A percentile compares a stretch with the other conserved stretches of the same genome.
These are phyloP conservation scores for Drosophila ananassae DNA, from an alignment of 1,140 invertebrate species.

Conservation along the genomic window DNA sequence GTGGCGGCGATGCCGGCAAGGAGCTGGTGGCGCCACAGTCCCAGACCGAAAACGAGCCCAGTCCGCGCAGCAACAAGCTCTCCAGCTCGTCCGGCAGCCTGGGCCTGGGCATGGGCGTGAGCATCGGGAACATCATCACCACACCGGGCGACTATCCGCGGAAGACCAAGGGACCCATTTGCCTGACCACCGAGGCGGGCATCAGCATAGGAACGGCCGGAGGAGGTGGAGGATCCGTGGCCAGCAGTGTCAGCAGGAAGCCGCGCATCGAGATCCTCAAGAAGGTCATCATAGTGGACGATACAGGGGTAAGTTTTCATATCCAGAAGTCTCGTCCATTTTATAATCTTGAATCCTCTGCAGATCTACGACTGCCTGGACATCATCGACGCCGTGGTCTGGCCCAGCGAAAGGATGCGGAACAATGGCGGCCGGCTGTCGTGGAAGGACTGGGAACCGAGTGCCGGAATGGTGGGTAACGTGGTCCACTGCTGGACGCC, in stretches of 20 bases:
- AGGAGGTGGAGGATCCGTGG: not conserved
- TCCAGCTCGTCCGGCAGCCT: slow-evolving; percentile 78
- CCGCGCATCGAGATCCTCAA: slow-evolving; percentile 85
- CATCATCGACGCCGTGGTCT: slow-evolving; percentile 93
- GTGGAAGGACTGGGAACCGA: slow-evolving; percentile 95
- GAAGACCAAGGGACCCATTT: slow-evolving; percentile 80
- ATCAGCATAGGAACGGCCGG: slow-evolving; percentile 4
- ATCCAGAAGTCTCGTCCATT: not conserved
- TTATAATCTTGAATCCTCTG: not conserved
- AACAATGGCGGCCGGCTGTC: slow-evolving; percentile 92
- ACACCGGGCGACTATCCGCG: slow-evolving; percentile 78
- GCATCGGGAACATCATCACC: slow-evolving; percentile 74
- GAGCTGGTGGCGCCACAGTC: slow-evolving; percentile 30
- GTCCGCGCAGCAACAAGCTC: slow-evolving; percentile 66
- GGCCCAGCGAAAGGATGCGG: slow-evolving; percentile 95
- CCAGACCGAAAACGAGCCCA: slow-evolving; percentile 50
- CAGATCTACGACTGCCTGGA: slow-evolving; percentile 95
- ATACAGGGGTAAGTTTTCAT: slow-evolving; percentile 84
- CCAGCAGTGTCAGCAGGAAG: slow-evolving; percentile 27
- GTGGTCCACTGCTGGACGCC: slow-evolving; percentile 96
- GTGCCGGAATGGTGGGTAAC: slow-evolving; percentile 95
- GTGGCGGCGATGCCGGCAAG: slow-evolving; percentile 17
- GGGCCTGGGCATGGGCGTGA: slow-evolving; percentile 56
- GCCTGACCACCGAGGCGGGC: slow-evolving; percentile 52
- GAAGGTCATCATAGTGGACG: slow-evolving; percentile 86